phyloP scores from a whole-genome alignment of 2,113 vertebrate genomes.

The Loxodonta africana region DNA sequence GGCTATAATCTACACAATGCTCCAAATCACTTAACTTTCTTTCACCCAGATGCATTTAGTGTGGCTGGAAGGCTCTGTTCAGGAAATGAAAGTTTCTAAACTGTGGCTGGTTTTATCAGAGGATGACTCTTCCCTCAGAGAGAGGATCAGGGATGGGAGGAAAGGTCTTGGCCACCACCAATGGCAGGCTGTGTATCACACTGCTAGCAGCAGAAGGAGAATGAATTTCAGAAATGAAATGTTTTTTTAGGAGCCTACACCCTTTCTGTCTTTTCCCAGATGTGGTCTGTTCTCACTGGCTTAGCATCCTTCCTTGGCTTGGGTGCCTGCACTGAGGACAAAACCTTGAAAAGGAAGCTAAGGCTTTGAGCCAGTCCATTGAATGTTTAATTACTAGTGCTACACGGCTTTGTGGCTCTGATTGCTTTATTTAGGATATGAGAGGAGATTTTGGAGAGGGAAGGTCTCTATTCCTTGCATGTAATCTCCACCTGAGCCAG shows the following conservation, averaged over 20 bases:
- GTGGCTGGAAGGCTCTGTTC: slow-evolving; percentile 9
- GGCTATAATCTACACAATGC: slow-evolving; percentile 20
- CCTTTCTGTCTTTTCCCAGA: slow-evolving; percentile 33
- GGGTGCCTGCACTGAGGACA: neutral
- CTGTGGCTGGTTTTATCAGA: slow-evolving; percentile 63
- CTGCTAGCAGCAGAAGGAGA: neutral
- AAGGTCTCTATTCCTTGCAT: neutral
- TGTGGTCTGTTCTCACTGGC: neutral
- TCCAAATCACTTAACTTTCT: slow-evolving; percentile 60
- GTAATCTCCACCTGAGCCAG: slow-evolving; percentile 61
- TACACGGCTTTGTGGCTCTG: neutral
- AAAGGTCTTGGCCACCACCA: slow-evolving; percentile 41
- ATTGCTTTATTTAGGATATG: slow-evolving; percentile 32
- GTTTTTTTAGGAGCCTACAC: neutral
- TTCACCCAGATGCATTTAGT: slow-evolving; percentile 34
- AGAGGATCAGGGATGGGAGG: slow-evolving; percentile 29
- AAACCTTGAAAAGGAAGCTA: neutral
- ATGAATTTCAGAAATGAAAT: slow-evolving; percentile 40
- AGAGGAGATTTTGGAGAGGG: neutral
- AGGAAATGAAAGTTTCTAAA: slow-evolving; percentile 63
- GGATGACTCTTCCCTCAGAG: neutral
- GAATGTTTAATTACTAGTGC: slow-evolving; percentile 59
- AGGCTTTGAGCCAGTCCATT: slow-evolving; percentile 53
- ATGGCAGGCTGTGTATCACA: slow-evolving; percentile 10
- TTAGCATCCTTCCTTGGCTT: neutral